Percentiles rank a stretch among this genome's conserved stretches.
Evolutionary conservation across 2,888 invertebrate species (phyloP).

Genomic region (Charanyca ferruginea): DNA sequence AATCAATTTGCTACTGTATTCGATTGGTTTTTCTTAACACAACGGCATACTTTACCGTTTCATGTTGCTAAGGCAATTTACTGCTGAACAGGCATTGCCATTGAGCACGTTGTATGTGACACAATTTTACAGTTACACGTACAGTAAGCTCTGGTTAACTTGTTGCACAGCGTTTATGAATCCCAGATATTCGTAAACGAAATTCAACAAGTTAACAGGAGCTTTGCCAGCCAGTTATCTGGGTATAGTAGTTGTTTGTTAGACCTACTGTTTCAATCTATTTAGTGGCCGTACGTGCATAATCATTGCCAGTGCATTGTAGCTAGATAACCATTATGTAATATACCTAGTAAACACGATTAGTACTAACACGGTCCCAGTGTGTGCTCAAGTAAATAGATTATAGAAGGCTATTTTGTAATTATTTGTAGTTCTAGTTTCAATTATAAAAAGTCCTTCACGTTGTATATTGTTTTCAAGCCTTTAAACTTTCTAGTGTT

Average conservation of each 20-base stretch:
- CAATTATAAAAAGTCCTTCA: slow-evolving; percentile 3
- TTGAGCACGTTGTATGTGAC: slow-evolving; percentile 2
- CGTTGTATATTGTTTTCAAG: slow-evolving; percentile 2
- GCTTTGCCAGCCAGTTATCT: too few species aligned
- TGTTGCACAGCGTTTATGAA: slow-evolving; percentile 22
- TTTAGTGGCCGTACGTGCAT: slow-evolving; percentile 33
- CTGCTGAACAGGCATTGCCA: neutral
- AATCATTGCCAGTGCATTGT: slow-evolving; percentile 47
- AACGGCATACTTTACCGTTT: slow-evolving; percentile 19
- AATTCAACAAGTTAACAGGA: too few species aligned
- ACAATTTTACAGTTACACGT: slow-evolving; percentile 10
- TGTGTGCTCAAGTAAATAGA: slow-evolving; percentile 46
- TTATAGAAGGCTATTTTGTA: slow-evolving; percentile 22
- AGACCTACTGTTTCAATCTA: slow-evolving; percentile 24
- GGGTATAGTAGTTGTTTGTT: neutral
- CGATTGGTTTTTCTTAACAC: slow-evolving; percentile 18
- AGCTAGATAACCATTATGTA: slow-evolving; percentile 48
- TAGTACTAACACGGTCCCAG: slow-evolving; percentile 42
- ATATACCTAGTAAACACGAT: slow-evolving; percentile 51
- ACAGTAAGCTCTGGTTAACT: neutral
- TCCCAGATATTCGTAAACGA: too few species aligned
- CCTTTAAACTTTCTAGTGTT: slow-evolving; percentile 8
- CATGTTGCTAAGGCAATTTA: slow-evolving; percentile 6
- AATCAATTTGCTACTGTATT: slow-evolving; percentile 14
- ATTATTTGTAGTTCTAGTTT: slow-evolving; percentile 27